A percentile compares a stretch with the other conserved stretches of the same genome.
phyloP scores from a whole-genome alignment of 1,140 invertebrate genomes.

The Bombus affinis region DNA sequence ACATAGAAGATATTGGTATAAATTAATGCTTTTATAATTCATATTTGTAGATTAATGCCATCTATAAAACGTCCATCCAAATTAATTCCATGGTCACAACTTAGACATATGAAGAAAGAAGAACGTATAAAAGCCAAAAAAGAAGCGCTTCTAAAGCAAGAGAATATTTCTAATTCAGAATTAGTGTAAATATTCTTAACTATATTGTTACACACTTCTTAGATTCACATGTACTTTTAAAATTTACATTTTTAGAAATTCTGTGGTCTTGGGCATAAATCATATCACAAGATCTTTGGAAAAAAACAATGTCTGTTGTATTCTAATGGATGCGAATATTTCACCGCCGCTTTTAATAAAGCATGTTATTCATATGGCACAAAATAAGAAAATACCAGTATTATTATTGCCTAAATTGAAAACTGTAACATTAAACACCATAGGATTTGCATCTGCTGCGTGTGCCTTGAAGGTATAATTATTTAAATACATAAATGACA shows the following conservation, averaged over 20 bases:
- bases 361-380: slow-evolving; percentile 77
- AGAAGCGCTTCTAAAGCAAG: slow-evolving; percentile 38
- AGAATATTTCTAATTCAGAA: slow-evolving; percentile 22
- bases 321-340: slow-evolving; percentile 75
- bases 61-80: slow-evolving; percentile 54
- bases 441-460: slow-evolving; percentile 73
- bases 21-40: neutral
- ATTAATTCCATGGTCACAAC: slow-evolving; percentile 70
- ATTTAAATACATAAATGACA: slow-evolving; percentile 20
- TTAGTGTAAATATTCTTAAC: slow-evolving; percentile 57
- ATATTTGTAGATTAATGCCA: slow-evolving; percentile 62
- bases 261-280: slow-evolving; percentile 77
- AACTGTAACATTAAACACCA: slow-evolving; percentile 63
- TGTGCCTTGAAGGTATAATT: slow-evolving; percentile 74
- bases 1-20: neutral
- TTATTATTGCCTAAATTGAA: slow-evolving; percentile 75
- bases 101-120: slow-evolving; percentile 72
- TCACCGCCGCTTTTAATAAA: slow-evolving; percentile 75
- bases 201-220: neutral
- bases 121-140: slow-evolving; percentile 67
- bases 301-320: slow-evolving; percentile 70
- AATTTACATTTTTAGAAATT: slow-evolving; percentile 67
- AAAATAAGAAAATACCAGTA: slow-evolving; percentile 73
- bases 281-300: slow-evolving; percentile 76
- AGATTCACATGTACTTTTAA: neutral